A percentile compares a stretch with the other conserved stretches of the same genome.
phyloP scores from a whole-genome alignment of 1,140 invertebrate species.

The Heliothis subflexa region DNA sequence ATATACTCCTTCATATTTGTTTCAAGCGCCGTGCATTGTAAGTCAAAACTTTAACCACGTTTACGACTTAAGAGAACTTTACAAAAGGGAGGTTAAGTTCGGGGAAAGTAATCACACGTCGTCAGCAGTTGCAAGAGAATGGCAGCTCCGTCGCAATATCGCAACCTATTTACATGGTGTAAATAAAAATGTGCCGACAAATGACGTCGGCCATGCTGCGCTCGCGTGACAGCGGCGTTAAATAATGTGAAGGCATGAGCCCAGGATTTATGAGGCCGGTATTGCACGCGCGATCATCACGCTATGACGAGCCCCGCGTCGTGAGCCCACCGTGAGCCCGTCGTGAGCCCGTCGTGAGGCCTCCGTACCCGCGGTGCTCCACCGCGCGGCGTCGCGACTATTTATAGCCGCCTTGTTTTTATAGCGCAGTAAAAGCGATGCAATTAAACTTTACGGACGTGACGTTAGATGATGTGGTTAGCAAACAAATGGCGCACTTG shows the following conservation, averaged over 20 bases:
- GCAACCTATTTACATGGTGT: conserved; percentile 38
- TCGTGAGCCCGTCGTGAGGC: not conserved
- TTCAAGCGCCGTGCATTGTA: no score
- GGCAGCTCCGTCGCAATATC: conserved; percentile 25
- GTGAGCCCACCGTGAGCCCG: not conserved
- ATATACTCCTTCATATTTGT: no score
- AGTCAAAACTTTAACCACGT: not conserved
- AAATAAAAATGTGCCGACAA: conserved; percentile 45
- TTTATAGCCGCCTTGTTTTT: conserved; percentile 50
- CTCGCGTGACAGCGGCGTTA: conserved; percentile 46
- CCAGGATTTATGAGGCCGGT: conserved; percentile 46
- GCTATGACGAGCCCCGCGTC: conserved; percentile 27
- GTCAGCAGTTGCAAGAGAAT: not conserved
- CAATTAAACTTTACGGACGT: conserved; percentile 51
- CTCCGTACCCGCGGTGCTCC: conserved; percentile 4
- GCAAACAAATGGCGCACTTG: conserved; percentile 28
- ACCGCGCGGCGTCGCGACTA: conserved; percentile 39
- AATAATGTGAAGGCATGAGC: conserved; percentile 52
- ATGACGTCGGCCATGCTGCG: conserved; percentile 42
- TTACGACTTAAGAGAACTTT: not conserved
- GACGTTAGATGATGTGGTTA: conserved; percentile 34
- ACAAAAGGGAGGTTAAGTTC: not conserved
- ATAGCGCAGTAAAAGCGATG: conserved; percentile 48
- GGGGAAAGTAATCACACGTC: not conserved
- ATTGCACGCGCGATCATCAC: conserved; percentile 41